These are phyloP conservation scores for Chloebia gouldiae DNA, from an alignment of 2,113 vertebrate species.

Conservation along the genomic window DNA sequence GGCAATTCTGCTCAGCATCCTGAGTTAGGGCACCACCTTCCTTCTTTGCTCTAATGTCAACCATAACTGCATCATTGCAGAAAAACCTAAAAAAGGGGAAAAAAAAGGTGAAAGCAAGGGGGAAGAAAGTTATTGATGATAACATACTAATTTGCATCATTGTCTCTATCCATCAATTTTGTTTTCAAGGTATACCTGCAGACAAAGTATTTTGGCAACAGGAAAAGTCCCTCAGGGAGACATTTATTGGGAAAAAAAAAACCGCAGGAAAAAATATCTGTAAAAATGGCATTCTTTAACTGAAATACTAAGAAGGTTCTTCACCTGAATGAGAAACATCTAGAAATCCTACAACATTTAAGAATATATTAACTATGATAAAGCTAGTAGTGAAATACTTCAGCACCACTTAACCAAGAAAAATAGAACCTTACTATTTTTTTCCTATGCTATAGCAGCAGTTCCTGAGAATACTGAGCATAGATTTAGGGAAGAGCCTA, in stretches of 20 bases:
- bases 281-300: neutral
- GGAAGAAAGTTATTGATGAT: neutral
- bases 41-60: neutral
- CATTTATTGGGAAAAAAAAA: neutral
- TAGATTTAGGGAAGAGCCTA: neutral
- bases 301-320: neutral
- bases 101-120: neutral
- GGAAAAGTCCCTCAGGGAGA: neutral
- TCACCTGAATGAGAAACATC: neutral
- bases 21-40: neutral
- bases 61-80: constrained; percentile 34
- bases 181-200: neutral
- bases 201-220: neutral
- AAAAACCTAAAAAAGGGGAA: constrained; percentile 79
- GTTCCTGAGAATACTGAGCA: neutral
- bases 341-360: neutral
- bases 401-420: neutral
- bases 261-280: rapidly evolving
- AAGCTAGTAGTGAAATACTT: neutral
- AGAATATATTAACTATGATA: neutral
- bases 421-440: neutral
- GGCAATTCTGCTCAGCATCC: neutral
- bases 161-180: neutral
- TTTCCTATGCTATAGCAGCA: neutral
- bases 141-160: neutral